Base-by-base conservation (phyloP, 1,140 invertebrate genomes). In the Anastatus disparis region DNA sequence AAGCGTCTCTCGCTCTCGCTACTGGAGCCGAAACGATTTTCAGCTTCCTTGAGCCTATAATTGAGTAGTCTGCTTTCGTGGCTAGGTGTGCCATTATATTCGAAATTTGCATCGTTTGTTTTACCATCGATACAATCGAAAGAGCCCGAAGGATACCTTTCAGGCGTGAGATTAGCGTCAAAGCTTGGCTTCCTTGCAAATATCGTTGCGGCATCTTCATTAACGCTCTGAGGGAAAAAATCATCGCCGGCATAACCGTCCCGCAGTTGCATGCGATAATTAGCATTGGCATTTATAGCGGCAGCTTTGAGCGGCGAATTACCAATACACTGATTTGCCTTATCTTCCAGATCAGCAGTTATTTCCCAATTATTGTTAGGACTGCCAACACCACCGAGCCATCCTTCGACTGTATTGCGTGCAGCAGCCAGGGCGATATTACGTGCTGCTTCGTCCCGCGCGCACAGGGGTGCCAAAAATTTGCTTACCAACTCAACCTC, bases 321-420 rank as follows among this genome's bases (percentile, higher is more conserved):
- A 4, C 31, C 73, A n/a, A n/a, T n/a, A n/a, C n/a, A n/a, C n/a
- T n/a, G n/a, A n/a, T n/a, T n/a, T n/a, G n/a, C n/a, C n/a, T n/a
- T n/a, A n/a, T n/a, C n/a, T n/a, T n/a, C n/a, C 29, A 17, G 17
- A 27, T 7, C 26, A n/a, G 15, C 6, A 31, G 24, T 6, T 15
- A 31, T 4, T 6, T 55, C 52, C 52, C 48, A 26, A 27, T 69
- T 59, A 20, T 52, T 69, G 38, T 84, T 86, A n/a, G 86, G 85
- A 76, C 82, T 87, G 24, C 83, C 86, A 61, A 87, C 85, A 26
- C 86, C 87, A 17, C 87, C 87, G 67, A 89, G 78, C 88, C 88
- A 89, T 55, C 86, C 86, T 75, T 88, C 87, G 58, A 89, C 87
- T 27, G 87, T 88, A 59, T 83, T 88, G 70, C 86, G 85, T 35